These are phyloP conservation scores for Oophaga sylvatica DNA, from an alignment of 2,797 vertebrate genomes.

Conservation along the genomic window DNA sequence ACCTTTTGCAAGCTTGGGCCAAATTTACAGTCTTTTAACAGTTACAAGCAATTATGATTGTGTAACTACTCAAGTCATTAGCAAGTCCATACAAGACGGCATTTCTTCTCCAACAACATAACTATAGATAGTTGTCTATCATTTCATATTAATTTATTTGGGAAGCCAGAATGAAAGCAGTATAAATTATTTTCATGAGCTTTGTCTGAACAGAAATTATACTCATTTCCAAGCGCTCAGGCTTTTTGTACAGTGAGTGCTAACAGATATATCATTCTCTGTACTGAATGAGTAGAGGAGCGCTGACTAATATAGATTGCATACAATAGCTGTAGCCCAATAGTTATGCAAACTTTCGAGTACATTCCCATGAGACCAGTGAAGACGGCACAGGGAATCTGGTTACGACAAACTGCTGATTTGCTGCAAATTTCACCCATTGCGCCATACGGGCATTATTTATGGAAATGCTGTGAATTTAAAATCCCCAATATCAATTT, in stretches of 20 bases:
- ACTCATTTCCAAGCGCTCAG: neutral
- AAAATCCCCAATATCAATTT: too few species aligned
- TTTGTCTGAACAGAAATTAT: conserved; percentile 10
- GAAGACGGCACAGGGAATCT: too few species aligned
- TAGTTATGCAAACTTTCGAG: too few species aligned
- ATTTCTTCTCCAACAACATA: conserved; percentile 27
- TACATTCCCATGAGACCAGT: too few species aligned
- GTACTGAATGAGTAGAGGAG: too few species aligned
- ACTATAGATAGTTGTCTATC: conserved; percentile 31
- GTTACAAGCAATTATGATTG: conserved; percentile 74
- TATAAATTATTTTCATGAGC: conserved; percentile 13
- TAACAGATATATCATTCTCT: neutral
- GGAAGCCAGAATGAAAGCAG: neutral
- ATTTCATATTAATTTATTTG: conserved; percentile 29
- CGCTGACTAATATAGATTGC: too few species aligned
- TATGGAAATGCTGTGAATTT: too few species aligned
- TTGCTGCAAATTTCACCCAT: too few species aligned
- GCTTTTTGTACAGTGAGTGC: neutral
- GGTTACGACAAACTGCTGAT: too few species aligned
- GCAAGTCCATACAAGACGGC: conserved; percentile 55
- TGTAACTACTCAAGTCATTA: conserved; percentile 70
- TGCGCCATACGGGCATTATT: too few species aligned
- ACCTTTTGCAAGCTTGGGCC: conserved; percentile 73
- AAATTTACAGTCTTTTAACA: conserved; percentile 73
- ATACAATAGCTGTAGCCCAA: too few species aligned